Evolutionary conservation across 2,888 invertebrate species (phyloP).

Genomic region (Callimorpha dominula): DNA sequence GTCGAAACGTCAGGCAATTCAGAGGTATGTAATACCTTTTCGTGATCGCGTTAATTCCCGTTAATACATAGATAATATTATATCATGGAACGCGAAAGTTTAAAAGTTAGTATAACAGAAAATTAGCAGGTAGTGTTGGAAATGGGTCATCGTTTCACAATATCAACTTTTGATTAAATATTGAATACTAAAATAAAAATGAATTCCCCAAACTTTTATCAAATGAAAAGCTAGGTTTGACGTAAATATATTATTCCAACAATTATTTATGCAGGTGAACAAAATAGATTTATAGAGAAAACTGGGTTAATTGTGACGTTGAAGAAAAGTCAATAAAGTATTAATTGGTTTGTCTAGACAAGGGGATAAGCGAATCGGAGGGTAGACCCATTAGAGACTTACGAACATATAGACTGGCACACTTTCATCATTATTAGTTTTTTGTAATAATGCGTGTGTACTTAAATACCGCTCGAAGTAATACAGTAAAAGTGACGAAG

Average conservation of each 20-base stretch:
- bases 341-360: slow-evolving; percentile 53
- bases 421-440: neutral
- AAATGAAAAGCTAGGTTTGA: neutral
- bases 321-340: slow-evolving; percentile 35
- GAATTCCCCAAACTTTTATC: neutral
- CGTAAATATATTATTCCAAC: neutral
- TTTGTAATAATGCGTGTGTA: too few species aligned
- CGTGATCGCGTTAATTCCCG: too few species aligned
- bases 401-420: neutral
- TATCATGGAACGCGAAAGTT: too few species aligned
- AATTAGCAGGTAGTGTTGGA: too few species aligned
- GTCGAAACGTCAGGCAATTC: too few species aligned
- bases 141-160: too few species aligned
- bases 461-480: too few species aligned
- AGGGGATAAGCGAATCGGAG: neutral
- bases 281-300: slow-evolving; percentile 5
- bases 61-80: too few species aligned
- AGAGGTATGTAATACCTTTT: too few species aligned
- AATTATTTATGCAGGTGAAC: slow-evolving; percentile 7
- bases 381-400: neutral
- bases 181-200: neutral
- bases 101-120: too few species aligned
- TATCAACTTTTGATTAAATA: too few species aligned
- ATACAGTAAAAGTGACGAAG: too few species aligned
- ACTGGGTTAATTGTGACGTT: slow-evolving; percentile 27